A percentile compares a stretch with the other conserved stretches of the same genome.
These are phyloP conservation scores for Hassar affinis DNA, from an alignment of 2,113 vertebrate genomes.

Conservation along the genomic window DNA sequence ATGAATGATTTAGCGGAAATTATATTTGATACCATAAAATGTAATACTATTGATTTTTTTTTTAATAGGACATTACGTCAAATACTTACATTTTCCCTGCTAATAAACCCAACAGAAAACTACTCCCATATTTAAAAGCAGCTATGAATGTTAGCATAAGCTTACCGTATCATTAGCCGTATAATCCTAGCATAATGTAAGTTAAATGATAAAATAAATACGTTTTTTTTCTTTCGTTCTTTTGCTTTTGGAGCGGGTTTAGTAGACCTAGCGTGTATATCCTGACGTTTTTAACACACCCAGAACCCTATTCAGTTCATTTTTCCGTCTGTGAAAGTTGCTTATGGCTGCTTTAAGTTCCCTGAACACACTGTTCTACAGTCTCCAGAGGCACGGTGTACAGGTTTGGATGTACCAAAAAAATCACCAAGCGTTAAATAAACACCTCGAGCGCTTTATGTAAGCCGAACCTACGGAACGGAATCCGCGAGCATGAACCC, in stretches of 20 bases:
- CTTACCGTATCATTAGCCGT: too few species aligned
- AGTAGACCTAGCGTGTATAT: neutral
- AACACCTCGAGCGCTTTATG: constrained; percentile 1
- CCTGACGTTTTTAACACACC: neutral
- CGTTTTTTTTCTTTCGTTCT: too few species aligned
- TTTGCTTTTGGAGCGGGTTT: neutral
- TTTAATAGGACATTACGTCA: too few species aligned
- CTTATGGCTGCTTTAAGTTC: neutral
- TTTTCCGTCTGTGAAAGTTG: neutral
- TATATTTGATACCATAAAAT: neutral
- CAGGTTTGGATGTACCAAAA: neutral
- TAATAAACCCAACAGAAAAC: too few species aligned
- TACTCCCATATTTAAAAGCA: too few species aligned
- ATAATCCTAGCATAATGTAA: too few species aligned
- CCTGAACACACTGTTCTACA: neutral
- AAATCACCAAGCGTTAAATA: neutral
- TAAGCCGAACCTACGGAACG: neutral
- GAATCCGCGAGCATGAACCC: too few species aligned
- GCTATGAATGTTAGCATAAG: too few species aligned
- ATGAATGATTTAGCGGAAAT: neutral
- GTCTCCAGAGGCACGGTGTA: neutral
- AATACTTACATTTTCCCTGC: neutral
- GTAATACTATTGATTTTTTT: too few species aligned
- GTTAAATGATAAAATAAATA: too few species aligned
- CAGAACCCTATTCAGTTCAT: neutral